phyloP scores from a whole-genome alignment of 2,113 vertebrate genomes.

The Galbula dea region DNA sequence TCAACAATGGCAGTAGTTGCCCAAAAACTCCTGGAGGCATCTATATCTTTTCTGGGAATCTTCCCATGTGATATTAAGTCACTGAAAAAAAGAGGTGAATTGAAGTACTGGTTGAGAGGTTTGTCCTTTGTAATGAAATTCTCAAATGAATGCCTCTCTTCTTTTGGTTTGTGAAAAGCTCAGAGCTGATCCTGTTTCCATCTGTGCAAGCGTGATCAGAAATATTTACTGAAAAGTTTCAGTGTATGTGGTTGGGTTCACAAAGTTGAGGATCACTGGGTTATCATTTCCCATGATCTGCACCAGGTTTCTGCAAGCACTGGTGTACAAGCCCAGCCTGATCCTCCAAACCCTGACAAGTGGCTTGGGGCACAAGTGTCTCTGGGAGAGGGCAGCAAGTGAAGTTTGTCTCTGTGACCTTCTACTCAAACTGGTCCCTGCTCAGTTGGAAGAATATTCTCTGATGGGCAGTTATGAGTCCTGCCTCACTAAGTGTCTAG shows the following conservation, averaged over 20 bases:
- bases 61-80: not conserved
- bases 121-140: not conserved
- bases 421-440: too few species aligned
- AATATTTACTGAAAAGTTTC: not conserved
- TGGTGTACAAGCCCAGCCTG: not conserved
- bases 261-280: not conserved
- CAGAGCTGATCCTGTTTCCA: not conserved
- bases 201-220: not conserved
- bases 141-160: not conserved
- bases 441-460: accelerated
- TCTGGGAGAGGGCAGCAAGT: accelerated
- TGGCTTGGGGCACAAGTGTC: accelerated
- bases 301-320: not conserved
- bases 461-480: not conserved
- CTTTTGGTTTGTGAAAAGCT: not conserved
- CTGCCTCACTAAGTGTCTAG: not conserved
- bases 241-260: not conserved
- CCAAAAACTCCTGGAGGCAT: not conserved
- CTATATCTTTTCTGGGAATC: not conserved
- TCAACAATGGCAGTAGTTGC: not conserved
- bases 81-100: not conserved
- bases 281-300: not conserved
- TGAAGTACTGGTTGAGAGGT: not conserved
- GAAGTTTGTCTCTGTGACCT: not conserved
- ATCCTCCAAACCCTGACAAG: not conserved